Evolutionary conservation across 2,888 invertebrate species (phyloP).

Genomic region (Polia nebulosa): DNA sequence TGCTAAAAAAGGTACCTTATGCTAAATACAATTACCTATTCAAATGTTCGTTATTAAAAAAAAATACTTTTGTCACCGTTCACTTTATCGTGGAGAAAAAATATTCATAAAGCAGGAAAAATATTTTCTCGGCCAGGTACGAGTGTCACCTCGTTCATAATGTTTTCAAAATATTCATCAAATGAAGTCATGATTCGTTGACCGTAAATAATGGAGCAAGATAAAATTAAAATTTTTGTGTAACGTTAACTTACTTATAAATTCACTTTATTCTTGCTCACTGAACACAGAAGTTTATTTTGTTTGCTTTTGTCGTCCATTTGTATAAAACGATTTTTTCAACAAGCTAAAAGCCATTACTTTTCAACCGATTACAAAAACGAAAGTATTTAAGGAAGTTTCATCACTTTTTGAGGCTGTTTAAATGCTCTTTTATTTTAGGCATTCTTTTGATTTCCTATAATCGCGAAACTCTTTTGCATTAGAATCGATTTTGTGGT

Average conservation of each 20-base stretch:
- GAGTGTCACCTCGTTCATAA: background rate
- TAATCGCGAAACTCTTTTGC: background rate
- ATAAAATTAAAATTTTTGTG: no score
- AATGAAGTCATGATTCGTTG: background rate
- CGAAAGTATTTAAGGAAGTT: no score
- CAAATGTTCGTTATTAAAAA: background rate
- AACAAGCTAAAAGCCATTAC: background rate
- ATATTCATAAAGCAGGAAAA: background rate
- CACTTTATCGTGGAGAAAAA: background rate
- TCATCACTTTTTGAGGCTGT: background rate
- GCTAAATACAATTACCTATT: no score
- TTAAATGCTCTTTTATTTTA: background rate
- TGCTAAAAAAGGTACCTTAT: no score
- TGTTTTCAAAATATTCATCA: background rate
- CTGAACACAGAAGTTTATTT: background rate
- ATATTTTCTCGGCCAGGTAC: background rate
- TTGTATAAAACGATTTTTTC: background rate
- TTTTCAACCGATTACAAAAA: no score
- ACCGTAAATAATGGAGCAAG: background rate
- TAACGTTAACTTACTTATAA: no score
- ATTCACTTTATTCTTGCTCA: background rate
- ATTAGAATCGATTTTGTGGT: background rate
- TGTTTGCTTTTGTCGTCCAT: background rate
- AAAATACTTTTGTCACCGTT: background rate
- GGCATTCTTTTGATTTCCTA: background rate